Base-by-base conservation (phyloP, 2,888 invertebrate species). In the Amphipoea lucens region DNA sequence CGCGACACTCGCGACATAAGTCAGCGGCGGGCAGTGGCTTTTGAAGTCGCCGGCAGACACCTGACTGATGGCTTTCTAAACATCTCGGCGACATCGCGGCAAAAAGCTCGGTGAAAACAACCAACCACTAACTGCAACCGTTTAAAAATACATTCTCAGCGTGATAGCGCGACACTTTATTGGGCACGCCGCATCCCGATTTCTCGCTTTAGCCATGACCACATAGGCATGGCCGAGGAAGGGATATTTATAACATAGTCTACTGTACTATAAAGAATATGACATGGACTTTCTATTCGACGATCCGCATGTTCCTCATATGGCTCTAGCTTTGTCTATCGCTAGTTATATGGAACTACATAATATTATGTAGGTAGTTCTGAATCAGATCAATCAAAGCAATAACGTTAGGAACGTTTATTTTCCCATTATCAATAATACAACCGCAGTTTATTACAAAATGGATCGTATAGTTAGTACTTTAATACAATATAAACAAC, bases 61-160 rank as follows among this genome's bases (percentile, higher is more conserved):
- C 91, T 95, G 96, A 96, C 94, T 92, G 96, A 96, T 96, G 94
- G 94, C 96, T 97, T 97, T 97, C 96, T 96, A 96, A 96, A 95
- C 94, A 92, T 92, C 93, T 92, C 91, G 87, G 92, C 93, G 94
- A 93, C 94, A 92, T 90, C 90, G 91, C 90, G 81, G 94, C 93
- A 95, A 96, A 96, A 96, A 96, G 94, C 95, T 92, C 90, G 92
- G 96, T 93, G 96, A 96, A 96, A 96, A 95, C 94, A 89, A 86
- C 93, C 86, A 92, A 92, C 94, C 91, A 92, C 93, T 95, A 95
- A 95, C 94, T 94, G 92, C 93, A 92, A 88, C 88, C 92, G 93
- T 93, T 95, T 95, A 94, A 94, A 94, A 95, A 95, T 94, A 95
- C 92, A 94, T 94, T 92, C 92, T 87, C 91, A 85, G 83, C 88